phyloP scores from a whole-genome alignment of 2,888 invertebrate species.

The Yponomeuta cagnagella region DNA sequence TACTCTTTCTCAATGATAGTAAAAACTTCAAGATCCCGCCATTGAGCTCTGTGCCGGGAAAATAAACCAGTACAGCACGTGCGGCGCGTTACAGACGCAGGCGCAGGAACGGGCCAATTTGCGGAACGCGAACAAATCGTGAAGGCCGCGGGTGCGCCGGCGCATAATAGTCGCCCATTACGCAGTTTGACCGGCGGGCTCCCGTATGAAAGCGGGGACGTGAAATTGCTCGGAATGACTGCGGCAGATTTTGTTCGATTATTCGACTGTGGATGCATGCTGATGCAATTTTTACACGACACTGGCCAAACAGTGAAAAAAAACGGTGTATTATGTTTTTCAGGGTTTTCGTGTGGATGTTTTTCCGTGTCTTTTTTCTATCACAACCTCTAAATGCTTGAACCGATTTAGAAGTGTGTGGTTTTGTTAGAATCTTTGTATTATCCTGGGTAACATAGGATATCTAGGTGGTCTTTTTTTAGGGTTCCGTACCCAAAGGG shows the following conservation, averaged over 20 bases:
- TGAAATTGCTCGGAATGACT: slow-evolving; percentile 14
- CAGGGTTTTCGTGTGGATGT: too few relatives aligned
- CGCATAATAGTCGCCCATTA: slow-evolving; percentile 58
- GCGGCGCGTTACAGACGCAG: not conserved
- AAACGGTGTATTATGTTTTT: not conserved
- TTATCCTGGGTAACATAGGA: too few relatives aligned
- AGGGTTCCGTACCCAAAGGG: too few relatives aligned
- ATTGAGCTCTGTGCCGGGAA: not conserved
- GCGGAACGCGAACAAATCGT: slow-evolving; percentile 59
- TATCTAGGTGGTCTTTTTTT: too few relatives aligned
- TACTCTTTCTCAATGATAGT: too few relatives aligned
- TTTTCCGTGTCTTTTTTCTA: too few relatives aligned
- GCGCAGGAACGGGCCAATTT: slow-evolving; percentile 35
- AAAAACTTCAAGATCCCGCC: slow-evolving; percentile 5
- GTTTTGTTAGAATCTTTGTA: too few relatives aligned
- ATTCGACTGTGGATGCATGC: not conserved
- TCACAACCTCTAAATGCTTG: too few relatives aligned
- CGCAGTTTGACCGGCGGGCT: slow-evolving; percentile 33
- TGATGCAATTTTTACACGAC: not conserved
- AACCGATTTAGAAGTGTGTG: too few relatives aligned
- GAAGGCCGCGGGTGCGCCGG: slow-evolving; percentile 62
- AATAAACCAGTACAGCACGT: slow-evolving; percentile 16
- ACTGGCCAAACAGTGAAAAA: not conserved
- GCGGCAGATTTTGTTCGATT: slow-evolving; percentile 5
- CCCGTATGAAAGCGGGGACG: slow-evolving; percentile 9